These are phyloP conservation scores for Limnephilus marmoratus DNA, from an alignment of 2,888 invertebrate genomes.

Conservation along the genomic window DNA sequence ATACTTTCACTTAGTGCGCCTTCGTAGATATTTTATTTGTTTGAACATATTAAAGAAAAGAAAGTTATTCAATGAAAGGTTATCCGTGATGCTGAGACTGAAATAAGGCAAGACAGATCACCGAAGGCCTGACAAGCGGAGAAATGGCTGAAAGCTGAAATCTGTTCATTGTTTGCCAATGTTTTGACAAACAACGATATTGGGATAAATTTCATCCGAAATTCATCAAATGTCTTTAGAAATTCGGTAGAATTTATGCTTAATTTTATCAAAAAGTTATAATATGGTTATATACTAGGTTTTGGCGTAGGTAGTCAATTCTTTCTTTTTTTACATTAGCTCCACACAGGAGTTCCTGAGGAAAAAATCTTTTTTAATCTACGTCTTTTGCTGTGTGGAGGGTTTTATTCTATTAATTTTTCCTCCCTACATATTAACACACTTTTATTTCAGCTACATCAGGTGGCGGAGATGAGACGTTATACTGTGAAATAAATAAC, in stretches of 20 bases:
- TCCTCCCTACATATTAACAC: no score
- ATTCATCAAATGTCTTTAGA: background rate
- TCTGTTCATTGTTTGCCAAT: constrained; percentile 43
- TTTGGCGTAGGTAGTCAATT: background rate
- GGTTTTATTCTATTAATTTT: no score
- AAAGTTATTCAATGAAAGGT: constrained; percentile 12
- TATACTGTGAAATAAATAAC: no score
- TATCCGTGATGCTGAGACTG: constrained; percentile 5
- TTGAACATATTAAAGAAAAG: background rate
- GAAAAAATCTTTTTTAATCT: no score
- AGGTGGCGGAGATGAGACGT: no score
- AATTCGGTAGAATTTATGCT: background rate
- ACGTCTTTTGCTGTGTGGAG: no score
- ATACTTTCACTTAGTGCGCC: background rate
- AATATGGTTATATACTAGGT: background rate
- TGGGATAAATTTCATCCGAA: background rate
- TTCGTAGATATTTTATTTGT: background rate
- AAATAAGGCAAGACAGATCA: constrained; percentile 41
- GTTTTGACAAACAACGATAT: background rate
- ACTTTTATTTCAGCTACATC: no score
- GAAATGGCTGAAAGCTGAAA: background rate
- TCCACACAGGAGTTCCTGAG: no score
- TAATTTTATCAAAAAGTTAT: background rate
- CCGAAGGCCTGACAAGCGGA: constrained; percentile 36
- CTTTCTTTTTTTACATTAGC: background rate